Evolutionary conservation across 2,797 vertebrate species (phyloP).

Genomic region (Nyctalus aviator): DNA sequence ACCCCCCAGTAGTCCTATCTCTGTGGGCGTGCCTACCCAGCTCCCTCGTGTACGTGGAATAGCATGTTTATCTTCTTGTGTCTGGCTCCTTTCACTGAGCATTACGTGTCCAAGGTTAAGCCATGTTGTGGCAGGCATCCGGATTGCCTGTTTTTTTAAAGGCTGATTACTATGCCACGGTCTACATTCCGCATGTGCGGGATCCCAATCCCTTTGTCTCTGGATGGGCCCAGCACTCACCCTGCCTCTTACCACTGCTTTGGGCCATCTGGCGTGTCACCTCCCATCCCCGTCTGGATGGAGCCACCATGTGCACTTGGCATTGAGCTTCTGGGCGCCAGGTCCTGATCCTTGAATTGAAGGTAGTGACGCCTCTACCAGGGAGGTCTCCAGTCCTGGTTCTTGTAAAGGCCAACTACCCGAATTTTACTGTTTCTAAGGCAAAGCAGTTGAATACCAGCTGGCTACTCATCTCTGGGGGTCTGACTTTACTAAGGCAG

Average conservation of each 20-base stretch:
- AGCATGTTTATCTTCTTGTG: not conserved
- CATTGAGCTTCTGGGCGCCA: no score
- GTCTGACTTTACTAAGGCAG: not conserved
- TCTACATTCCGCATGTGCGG: not conserved
- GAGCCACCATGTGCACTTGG: not conserved
- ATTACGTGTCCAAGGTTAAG: not conserved
- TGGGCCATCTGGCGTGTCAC: accelerated
- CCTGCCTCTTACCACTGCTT: not conserved
- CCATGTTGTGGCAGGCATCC: not conserved
- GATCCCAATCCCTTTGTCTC: not conserved
- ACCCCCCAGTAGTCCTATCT: not conserved
- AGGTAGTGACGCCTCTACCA: accelerated
- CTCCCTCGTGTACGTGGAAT: not conserved
- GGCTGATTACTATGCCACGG: not conserved
- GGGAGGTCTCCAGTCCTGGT: not conserved
- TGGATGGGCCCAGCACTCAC: not conserved
- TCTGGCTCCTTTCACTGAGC: not conserved
- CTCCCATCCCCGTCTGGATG: not conserved
- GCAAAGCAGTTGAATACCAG: not conserved
- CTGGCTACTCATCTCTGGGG: not conserved
- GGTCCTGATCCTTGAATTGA: not conserved
- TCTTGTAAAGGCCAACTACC: not conserved
- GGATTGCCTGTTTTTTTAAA: not conserved
- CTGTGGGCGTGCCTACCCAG: not conserved
- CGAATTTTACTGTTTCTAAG: not conserved